Evolutionary conservation across 2,888 invertebrate species (phyloP).

Genomic region (Oscheius sp.): DNA sequence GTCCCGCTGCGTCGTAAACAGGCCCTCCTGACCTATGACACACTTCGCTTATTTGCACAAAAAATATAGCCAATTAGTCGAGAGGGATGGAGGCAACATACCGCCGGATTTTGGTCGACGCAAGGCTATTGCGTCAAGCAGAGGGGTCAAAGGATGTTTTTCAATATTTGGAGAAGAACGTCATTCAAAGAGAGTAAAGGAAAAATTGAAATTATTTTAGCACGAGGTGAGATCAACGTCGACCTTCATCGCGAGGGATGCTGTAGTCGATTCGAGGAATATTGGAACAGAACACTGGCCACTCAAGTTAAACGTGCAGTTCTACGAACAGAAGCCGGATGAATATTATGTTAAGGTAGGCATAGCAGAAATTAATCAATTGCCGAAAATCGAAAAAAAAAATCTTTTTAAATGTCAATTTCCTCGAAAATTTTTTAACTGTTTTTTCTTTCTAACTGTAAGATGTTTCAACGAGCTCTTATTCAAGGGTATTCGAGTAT

Average conservation of each 20-base stretch:
- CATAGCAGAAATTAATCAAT: neutral
- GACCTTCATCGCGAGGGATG: conserved; percentile 12
- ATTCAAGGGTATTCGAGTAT: too few species aligned
- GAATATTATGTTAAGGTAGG: conserved; percentile 23
- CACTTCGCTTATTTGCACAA: conserved; percentile 14
- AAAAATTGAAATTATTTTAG: neutral
- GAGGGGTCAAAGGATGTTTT: neutral
- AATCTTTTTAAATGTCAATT: neutral
- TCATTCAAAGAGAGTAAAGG: neutral
- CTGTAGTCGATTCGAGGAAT: conserved; percentile 20
- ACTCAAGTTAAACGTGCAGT: conserved; percentile 24
- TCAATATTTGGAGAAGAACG: neutral
- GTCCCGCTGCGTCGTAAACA: too few species aligned
- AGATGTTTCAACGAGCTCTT: too few species aligned
- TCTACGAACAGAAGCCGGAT: conserved; percentile 2
- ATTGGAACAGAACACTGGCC: conserved; percentile 31
- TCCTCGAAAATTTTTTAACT: neutral
- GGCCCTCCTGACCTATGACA: neutral
- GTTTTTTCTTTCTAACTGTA: neutral
- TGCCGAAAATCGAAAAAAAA: neutral
- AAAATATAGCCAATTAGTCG: conserved; percentile 14
- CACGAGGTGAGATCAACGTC: conserved; percentile 26
- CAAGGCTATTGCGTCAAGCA: neutral
- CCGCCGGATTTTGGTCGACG: neutral
- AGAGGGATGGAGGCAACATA: neutral